Percentiles rank a stretch among this genome's conserved stretches.
Conservation (phyloP, 2,797 vertebrate species). For the Spizella passerina region DNA sequence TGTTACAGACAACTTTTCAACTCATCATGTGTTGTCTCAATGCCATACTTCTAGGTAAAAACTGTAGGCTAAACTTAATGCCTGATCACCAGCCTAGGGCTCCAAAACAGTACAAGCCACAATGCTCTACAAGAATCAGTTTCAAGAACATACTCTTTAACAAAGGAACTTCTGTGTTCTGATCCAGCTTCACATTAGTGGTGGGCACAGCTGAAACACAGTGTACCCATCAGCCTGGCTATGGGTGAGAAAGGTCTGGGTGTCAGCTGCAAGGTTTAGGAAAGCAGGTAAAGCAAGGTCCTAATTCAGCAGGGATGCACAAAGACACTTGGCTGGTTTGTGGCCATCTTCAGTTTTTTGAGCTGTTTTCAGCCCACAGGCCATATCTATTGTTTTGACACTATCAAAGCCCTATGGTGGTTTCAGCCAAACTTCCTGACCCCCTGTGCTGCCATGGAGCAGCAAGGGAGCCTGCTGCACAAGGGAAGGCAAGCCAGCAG, state of each 20-base stretch:
- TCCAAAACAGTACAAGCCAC: not conserved
- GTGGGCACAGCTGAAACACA: not conserved
- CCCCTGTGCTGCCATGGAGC: not conserved
- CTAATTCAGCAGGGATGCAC: not conserved
- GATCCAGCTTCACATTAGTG: not conserved
- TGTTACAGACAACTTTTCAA: not conserved
- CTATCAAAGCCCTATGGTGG: not conserved
- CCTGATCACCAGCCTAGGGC: not conserved
- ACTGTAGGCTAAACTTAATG: not conserved
- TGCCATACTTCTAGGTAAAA: not conserved
- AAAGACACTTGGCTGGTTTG: not conserved
- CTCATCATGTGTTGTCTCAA: not conserved
- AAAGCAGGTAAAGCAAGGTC: not conserved
- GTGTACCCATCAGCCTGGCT: not conserved
- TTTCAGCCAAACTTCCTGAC: not conserved
- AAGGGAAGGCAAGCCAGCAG: not conserved
- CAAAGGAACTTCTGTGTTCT: not conserved
- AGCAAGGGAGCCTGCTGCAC: not conserved
- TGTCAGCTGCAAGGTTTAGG: not conserved
- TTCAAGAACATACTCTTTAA: not conserved
- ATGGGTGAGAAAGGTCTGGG: not conserved
- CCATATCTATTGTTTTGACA: not conserved
- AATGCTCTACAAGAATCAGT: not conserved
- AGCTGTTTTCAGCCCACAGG: not conserved
- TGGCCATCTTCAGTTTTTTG: not conserved